Base-by-base conservation (phyloP, 2,113 vertebrate genomes). In the Scytalopus superciliaris region DNA sequence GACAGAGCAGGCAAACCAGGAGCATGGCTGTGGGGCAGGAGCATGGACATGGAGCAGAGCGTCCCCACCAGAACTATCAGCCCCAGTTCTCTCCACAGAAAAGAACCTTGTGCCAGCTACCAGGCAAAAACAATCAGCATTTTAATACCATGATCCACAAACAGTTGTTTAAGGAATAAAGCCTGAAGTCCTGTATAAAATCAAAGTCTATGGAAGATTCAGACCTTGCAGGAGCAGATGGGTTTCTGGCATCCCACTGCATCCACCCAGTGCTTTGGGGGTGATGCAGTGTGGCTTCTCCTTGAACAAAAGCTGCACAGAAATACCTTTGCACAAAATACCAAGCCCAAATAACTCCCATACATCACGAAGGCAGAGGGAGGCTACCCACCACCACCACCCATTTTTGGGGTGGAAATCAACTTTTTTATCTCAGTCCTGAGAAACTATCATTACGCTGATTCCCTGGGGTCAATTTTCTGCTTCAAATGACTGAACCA, bases 181-280 rank as follows among this genome's bases (percentile, higher is more conserved):
- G 33, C 39, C 73, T 64, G 39, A 90, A 78, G 74, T 40, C 31
- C 40, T 81, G 23, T 56, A 64, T 73, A 87, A 79, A 94, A 89
- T 68, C 3, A 0, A 69, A 91, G 59, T 15, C 84, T 60, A 28
- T 50, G 64, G 79, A 86, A 90, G 66, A 84, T 76, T 53, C 8
- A 82, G 53, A 45, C 69, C 87, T 91, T 47, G 30, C 55, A 83
- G 82, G 33, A 95, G 81, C 84, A 89, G 57, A 70, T 85, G 67
- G 44, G 50, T 80, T 94, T 80, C 78, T 85, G 59, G 63, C 59
- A 90, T 73, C 93, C 37, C 67, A 27, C 70, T 66, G 50, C 63
- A 94, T 62, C 70, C 68, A 81, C 66, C 49, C 84, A 79, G 68
- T 0, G 2, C 55, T 74, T 37, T 0, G 0, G 37, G 47, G 42